Evolutionary conservation across 2,888 invertebrate genomes (phyloP), one percentile per base, ranked within the genome.

Genomic region (Euphydryas editha): DNA sequence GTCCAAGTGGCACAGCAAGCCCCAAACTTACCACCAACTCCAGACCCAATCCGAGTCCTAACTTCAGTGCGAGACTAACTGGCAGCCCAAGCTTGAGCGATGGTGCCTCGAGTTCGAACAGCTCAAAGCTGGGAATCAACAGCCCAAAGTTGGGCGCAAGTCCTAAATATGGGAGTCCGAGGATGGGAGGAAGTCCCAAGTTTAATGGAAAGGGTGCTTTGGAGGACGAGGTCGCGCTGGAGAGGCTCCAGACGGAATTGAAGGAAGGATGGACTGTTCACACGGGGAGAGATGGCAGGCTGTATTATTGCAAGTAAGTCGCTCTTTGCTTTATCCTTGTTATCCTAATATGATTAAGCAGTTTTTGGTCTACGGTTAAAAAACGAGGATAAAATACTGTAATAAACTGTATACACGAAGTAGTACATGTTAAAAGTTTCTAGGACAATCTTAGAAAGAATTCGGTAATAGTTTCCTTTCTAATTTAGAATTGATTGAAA

Each of bases 261-360:
- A 95, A 95, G 81, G 94, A 95, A 70, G 96, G 96, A 67, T 97
- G 96, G 96, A 96, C 95, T 17, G 95, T 95, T n/a, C 96, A 96
- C 84, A 93, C 94, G 69, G 95, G 95, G 81, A 95, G 95, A 77
- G 96, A 96, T 82, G 97, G 97, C 71, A 94, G 97, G 76, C 94
- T 96, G 69, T 98, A 97, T 89, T 98, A 97, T 93, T 97, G 97
- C 96, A 97, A 98, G 98, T 98, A 90, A 95, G 97, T 94, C 30
- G 13, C 49, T 55, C 58, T 39, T 62, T 21, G 13, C 11, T 0
- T 18, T 2, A 37, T 17, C 37, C 0, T 24, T 24, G 21, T 13
- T 30, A 20, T n/a, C 0, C 5, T 47, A 20, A 18, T 62, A 39
- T 30, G 30, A 1, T 30, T 30, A 30, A 2, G 4, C n/a, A 11